Conservation (phyloP, 2,888 invertebrate species). For the Sinodicranocentrus sp. region DNA sequence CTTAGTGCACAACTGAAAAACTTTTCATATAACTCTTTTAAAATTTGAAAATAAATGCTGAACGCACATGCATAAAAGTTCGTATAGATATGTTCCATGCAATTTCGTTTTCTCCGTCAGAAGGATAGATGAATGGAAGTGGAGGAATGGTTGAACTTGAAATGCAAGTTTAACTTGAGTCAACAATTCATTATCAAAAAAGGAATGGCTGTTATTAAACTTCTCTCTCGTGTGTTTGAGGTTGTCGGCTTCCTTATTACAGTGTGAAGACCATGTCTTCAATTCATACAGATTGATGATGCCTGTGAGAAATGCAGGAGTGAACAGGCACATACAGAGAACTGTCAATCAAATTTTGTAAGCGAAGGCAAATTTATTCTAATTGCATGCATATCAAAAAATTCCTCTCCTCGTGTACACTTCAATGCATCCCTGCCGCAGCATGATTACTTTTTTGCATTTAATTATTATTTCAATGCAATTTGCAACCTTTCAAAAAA, state of each 20-base stretch:
- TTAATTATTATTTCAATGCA: constrained; percentile 1
- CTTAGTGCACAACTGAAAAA: no score
- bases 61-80: no score
- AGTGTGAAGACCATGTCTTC: constrained; percentile 69
- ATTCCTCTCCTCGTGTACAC: not conserved
- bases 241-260: constrained; percentile 68
- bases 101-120: no score
- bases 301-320: constrained; percentile 66
- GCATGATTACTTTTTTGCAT: constrained; percentile 23
- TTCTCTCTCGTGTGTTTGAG: constrained; percentile 52
- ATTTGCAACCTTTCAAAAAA: no score
- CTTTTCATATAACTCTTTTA: no score
- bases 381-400: constrained; percentile 68
- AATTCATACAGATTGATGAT: constrained; percentile 65
- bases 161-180: constrained; percentile 57
- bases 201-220: constrained; percentile 39
- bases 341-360: constrained; percentile 72
- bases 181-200: constrained; percentile 61
- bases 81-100: no score
- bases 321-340: constrained; percentile 58
- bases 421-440: constrained; percentile 1
- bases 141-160: constrained; percentile 46
- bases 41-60: no score
- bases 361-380: constrained; percentile 73
- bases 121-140: no score